Evolutionary conservation across 1,140 invertebrate genomes (phyloP).

Genomic region (Brachionus rotundiformis): DNA sequence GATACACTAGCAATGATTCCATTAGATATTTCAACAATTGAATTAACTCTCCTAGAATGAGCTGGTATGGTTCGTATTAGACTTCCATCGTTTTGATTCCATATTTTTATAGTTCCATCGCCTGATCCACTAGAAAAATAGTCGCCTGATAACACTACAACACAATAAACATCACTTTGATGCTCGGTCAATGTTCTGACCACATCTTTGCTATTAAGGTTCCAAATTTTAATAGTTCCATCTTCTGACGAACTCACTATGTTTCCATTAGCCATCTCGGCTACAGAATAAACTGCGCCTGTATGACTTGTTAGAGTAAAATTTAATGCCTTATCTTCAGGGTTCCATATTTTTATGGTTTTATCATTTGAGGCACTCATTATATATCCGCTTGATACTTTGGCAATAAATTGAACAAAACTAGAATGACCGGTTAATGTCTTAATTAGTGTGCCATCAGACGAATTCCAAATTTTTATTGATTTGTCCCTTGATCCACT

Average conservation of each 20-base stretch:
- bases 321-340: constrained; percentile 84
- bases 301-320: neutral
- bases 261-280: constrained; percentile 74
- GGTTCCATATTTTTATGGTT: constrained; percentile 97
- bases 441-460: constrained; percentile 56
- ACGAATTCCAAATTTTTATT: constrained; percentile 66
- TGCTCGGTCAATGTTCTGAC: constrained; percentile 63
- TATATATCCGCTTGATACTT: constrained; percentile 67
- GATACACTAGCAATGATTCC: constrained; percentile 66
- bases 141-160: constrained; percentile 74
- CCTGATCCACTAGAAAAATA: constrained; percentile 94
- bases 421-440: constrained; percentile 66
- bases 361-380: constrained; percentile 99
- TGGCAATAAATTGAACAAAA: constrained; percentile 58
- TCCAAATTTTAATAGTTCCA: constrained; percentile 98
- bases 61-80: neutral
- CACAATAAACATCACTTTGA: neutral
- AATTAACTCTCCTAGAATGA: constrained; percentile 54
- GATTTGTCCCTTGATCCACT: constrained; percentile 65
- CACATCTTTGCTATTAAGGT: constrained; percentile 92
- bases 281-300: constrained; percentile 80
- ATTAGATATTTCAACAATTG: constrained; percentile 66
- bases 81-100: constrained; percentile 69
- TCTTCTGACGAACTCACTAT: constrained; percentile 98
- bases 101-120: constrained; percentile 94